Evolutionary conservation across 2,888 invertebrate species (phyloP).

Genomic region (Chymomyza amoena): DNA sequence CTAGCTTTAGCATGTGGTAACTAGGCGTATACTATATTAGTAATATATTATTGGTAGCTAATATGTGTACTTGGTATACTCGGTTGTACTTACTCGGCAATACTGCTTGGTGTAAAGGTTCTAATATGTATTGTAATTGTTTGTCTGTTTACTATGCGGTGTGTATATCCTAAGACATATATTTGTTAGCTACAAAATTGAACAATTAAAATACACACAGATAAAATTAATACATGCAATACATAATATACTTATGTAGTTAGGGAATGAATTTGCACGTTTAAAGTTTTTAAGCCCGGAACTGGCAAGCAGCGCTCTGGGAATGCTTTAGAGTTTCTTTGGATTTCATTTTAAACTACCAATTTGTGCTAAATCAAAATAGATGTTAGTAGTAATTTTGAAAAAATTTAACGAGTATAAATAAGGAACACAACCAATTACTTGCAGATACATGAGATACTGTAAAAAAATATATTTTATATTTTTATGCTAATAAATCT

Average conservation of each 20-base stretch:
- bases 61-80: neutral
- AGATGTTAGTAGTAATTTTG: neutral
- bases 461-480: slow-evolving; percentile 48
- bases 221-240: neutral
- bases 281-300: neutral
- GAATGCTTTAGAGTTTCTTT: slow-evolving; percentile 58
- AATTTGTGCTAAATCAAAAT: slow-evolving; percentile 12
- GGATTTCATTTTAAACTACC: neutral
- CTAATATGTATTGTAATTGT: slow-evolving; percentile 32
- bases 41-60: slow-evolving; percentile 12
- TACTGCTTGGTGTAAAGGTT: slow-evolving; percentile 18
- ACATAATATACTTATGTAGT: neutral
- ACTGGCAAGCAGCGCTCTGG: slow-evolving; percentile 51
- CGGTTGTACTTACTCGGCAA: slow-evolving; percentile 48
- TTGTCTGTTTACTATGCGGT: slow-evolving; percentile 32
- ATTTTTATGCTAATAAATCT: slow-evolving; percentile 45
- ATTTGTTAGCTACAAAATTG: slow-evolving; percentile 34
- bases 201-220: neutral
- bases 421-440: slow-evolving; percentile 55
- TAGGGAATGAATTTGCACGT: slow-evolving; percentile 2
- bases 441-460: slow-evolving; percentile 54
- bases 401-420: neutral
- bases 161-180: neutral
- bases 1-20: neutral
- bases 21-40: neutral